These are phyloP conservation scores for Aythya fuligula DNA, from an alignment of 2,797 vertebrate species.

Conservation along the genomic window DNA sequence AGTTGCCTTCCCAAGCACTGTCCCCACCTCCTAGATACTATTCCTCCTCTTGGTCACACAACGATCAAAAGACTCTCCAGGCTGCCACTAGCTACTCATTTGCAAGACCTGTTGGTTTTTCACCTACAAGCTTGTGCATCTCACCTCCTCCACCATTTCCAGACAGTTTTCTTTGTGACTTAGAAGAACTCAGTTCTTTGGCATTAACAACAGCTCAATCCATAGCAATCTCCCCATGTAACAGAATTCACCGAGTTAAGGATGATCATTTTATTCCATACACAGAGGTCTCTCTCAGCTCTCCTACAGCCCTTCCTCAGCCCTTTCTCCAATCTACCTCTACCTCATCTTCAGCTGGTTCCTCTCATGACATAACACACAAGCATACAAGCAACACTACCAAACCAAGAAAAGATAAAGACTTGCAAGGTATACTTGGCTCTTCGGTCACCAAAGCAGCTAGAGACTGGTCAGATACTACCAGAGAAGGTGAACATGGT, in stretches of 20 bases:
- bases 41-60: conserved; percentile 67
- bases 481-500: background rate
- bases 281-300: conserved; percentile 57
- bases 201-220: conserved; percentile 55
- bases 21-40: conserved; percentile 66
- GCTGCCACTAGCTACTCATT: conserved; percentile 81
- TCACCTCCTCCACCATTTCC: conserved; percentile 81
- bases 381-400: conserved; percentile 24
- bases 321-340: conserved; percentile 40
- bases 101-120: conserved; percentile 78
- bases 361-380: background rate
- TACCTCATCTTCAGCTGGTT: conserved; percentile 54
- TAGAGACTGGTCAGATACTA: conserved; percentile 1
- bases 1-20: conserved; percentile 78
- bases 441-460: background rate
- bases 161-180: conserved; percentile 75
- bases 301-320: conserved; percentile 60
- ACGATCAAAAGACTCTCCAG: conserved; percentile 76
- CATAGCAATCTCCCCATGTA: conserved; percentile 24
- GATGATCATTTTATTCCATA: conserved; percentile 71
- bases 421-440: conserved; percentile 39
- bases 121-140: conserved; percentile 67
- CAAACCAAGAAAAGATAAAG: conserved; percentile 24
- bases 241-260: conserved; percentile 57
- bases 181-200: conserved; percentile 73